A percentile compares a stretch with the other conserved stretches of the same genome.
phyloP scores from a whole-genome alignment of 2,797 vertebrate genomes.

The Heteromormyrus szaboi region DNA sequence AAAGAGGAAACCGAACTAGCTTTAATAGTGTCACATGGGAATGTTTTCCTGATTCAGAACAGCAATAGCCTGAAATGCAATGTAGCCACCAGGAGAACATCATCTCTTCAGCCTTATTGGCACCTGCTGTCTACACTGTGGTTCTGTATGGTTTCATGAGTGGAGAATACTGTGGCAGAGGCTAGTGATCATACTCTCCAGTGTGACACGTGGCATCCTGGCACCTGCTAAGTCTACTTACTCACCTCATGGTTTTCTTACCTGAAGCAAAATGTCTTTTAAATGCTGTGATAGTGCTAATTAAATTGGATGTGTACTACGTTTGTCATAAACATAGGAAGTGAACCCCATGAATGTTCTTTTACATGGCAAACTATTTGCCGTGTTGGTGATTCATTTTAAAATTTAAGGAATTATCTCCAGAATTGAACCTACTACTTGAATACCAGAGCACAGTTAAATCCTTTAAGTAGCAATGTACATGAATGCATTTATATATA shows the following conservation, averaged over 20 bases:
- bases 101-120: background rate
- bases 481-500: background rate
- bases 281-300: background rate
- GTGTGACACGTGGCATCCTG: background rate
- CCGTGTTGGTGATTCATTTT: background rate
- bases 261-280: slow-evolving; percentile 2
- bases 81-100: background rate
- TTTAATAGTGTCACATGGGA: slow-evolving; percentile 21
- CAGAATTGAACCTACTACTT: background rate
- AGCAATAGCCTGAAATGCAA: background rate
- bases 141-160: background rate
- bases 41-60: slow-evolving; percentile 22
- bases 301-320: background rate
- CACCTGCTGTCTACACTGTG: background rate
- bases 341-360: background rate
- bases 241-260: background rate
- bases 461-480: background rate
- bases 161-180: background rate
- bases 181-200: background rate
- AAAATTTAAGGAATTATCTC: background rate
- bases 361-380: background rate
- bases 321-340: background rate
- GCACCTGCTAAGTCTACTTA: background rate
- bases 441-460: background rate
- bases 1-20: slow-evolving; percentile 18